Evolutionary conservation across 2,888 invertebrate genomes (phyloP).

Genomic region (Cheilosia vulpina): DNA sequence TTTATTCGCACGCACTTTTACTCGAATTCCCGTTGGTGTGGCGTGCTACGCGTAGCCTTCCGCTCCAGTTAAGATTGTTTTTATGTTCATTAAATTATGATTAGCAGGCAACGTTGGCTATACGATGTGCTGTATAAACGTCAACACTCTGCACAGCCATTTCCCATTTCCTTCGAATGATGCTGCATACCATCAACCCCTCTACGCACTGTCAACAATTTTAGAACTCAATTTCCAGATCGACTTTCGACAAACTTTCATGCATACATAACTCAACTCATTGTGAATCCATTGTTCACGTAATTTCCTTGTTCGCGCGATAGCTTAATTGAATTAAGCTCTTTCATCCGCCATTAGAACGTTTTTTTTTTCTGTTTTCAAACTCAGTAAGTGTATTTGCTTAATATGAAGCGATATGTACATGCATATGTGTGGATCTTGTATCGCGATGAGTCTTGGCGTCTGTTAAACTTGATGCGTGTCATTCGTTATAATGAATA

Average conservation of each 20-base stretch:
- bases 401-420: neutral
- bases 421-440: neutral
- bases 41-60: constrained; percentile 20
- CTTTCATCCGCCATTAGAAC: constrained; percentile 16
- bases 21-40: neutral
- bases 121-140: constrained; percentile 2
- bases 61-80: constrained; percentile 62
- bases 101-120: constrained; percentile 28
- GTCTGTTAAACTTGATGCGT: constrained; percentile 16
- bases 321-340: constrained; percentile 55
- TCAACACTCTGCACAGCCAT: constrained; percentile 9
- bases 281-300: constrained; percentile 53
- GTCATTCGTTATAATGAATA: constrained; percentile 40
- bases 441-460: neutral
- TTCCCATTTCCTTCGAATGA: no score
- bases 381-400: constrained; percentile 26
- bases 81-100: constrained; percentile 60
- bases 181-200: constrained; percentile 9
- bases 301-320: constrained; percentile 41
- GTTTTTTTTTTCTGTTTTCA: constrained; percentile 11
- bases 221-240: constrained; percentile 54
- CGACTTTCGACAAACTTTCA: constrained; percentile 17
- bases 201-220: constrained; percentile 30
- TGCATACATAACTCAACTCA: constrained; percentile 31
- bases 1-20: constrained; percentile 47